Evolutionary conservation across 2,113 vertebrate genomes (phyloP).

Genomic region (Myrmecobius fasciatus): DNA sequence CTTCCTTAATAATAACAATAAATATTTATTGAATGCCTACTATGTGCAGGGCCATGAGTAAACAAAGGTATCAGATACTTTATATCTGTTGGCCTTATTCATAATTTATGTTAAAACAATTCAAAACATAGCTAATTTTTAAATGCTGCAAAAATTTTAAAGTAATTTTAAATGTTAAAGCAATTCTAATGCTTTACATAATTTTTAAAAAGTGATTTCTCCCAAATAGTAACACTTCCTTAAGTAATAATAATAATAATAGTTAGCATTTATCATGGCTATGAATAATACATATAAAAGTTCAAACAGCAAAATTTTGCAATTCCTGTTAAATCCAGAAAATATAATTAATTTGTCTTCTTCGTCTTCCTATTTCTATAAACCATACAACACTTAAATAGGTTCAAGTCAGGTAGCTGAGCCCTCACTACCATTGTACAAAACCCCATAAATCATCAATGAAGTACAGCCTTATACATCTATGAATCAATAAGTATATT

Average conservation of each 20-base stretch:
- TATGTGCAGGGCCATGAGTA: neutral
- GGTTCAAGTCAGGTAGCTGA: constrained; percentile 49
- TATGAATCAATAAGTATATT: constrained; percentile 64
- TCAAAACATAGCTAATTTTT: neutral
- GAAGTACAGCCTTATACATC: constrained; percentile 52
- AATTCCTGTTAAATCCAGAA: constrained; percentile 37
- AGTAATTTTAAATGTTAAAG: neutral
- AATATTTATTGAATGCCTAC: neutral
- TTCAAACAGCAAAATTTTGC: neutral
- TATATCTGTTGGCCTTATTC: neutral
- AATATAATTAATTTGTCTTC: constrained; percentile 42
- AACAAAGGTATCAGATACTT: neutral
- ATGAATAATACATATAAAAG: constrained; percentile 28
- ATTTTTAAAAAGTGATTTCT: neutral
- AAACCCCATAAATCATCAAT: constrained; percentile 62
- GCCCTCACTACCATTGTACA: constrained; percentile 47
- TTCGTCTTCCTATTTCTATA: constrained; percentile 47
- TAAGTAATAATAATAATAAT: too few species aligned
- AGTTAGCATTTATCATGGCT: constrained; percentile 35
- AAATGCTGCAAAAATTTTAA: neutral
- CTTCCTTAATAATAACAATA: neutral
- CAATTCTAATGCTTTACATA: neutral
- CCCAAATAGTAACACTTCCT: constrained; percentile 15
- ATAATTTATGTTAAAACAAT: neutral
- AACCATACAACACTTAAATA: constrained; percentile 25